Base-by-base conservation (phyloP, 2,113 vertebrate genomes). In the Solea solea region DNA sequence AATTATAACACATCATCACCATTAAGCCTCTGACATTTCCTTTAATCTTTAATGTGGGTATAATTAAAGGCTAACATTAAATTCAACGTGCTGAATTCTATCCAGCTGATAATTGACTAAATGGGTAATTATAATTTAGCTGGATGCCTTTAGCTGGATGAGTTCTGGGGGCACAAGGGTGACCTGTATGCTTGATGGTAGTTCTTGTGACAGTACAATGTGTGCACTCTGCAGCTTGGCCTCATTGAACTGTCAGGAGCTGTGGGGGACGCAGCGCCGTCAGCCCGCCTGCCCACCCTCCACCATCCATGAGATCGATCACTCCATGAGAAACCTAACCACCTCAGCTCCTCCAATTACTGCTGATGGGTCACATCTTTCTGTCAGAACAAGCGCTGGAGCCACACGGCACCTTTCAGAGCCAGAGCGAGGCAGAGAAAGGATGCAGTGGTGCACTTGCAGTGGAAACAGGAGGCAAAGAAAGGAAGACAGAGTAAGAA, bases 331-430 rank as follows among this genome's bases (percentile, higher is more conserved):
- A 88, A 90, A 86, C 80, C 78, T 74, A 73, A 86, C 86, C 88
- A 51, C 78, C 69, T 11, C 76, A 54, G 75, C 84, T 81, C 78
- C 88, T 91, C 87, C 89, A 88, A 88, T 91, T 91, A 89, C 89
- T 58, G 76, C 78, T 87, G 89, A 90, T 86, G 55, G 85, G 84
- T 66, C 82, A 76, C 83, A 83, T 89, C 76, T 81, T 78, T 86
- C 84, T 76, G 79, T 83, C 66, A 27, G 74, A 73, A 72, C 63
- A 59, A 67, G 81, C 58, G 27, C 78, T 72, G 55, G 71, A 82
- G 76, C 52, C 78, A 68, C 42, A 60, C 48, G 9, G 46, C 14
- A 11, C 74, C 77, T 82, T 82, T 85, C 69, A 75, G 66, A 66
- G 69, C 46, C 58, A 64, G 58, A 61, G 25, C 65, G 57, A 64